phyloP scores from a whole-genome alignment of 2,797 vertebrate genomes.

The Balearica regulorum region DNA sequence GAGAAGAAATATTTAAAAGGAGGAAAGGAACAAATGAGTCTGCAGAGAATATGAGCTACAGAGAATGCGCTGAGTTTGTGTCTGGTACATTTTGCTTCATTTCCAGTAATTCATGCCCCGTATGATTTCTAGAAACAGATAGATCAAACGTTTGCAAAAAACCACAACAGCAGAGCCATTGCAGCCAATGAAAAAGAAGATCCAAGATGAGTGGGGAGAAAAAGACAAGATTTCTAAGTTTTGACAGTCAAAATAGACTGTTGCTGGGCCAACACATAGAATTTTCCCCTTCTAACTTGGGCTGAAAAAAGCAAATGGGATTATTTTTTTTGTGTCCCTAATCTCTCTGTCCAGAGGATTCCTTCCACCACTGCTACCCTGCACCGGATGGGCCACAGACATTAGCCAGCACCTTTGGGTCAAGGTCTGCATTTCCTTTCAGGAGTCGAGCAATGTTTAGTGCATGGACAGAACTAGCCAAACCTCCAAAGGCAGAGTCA shows the following conservation, averaged over 20 bases:
- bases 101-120: conserved; percentile 2
- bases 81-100: conserved; percentile 42
- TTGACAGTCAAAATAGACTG: not conserved
- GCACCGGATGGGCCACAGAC: not conserved
- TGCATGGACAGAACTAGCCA: not conserved
- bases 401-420: not conserved
- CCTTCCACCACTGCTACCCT: not conserved
- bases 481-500: not conserved
- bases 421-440: not conserved
- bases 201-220: not conserved
- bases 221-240: not conserved
- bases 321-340: not conserved
- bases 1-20: conserved; percentile 37
- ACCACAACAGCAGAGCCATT: not conserved
- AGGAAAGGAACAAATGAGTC: conserved; percentile 38
- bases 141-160: not conserved
- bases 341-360: not conserved
- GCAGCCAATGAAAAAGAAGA: not conserved
- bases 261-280: not conserved
- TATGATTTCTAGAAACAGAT: not conserved
- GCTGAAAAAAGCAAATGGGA: not conserved
- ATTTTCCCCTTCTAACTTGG: not conserved
- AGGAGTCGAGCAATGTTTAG: not conserved
- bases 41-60: conserved; percentile 31
- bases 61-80: conserved; percentile 27